Conservation (phyloP, 1,140 invertebrate species). For the Pseudomyrmex pallidus region DNA sequence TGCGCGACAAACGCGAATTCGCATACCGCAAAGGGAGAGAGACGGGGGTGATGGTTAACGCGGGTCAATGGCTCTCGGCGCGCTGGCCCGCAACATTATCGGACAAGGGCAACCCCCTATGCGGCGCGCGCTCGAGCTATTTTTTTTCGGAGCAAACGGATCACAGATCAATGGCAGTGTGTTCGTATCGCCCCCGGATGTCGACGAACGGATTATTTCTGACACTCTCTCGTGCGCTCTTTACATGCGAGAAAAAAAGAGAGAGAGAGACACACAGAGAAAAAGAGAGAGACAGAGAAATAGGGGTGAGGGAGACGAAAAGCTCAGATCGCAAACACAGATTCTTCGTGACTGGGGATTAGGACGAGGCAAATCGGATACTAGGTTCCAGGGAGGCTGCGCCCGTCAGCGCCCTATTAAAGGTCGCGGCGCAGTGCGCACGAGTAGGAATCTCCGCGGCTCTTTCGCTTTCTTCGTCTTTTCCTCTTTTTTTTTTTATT, state of each 20-base stretch:
- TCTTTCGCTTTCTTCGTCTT: slow-evolving; percentile 15
- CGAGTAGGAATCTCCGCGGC: slow-evolving; percentile 41
- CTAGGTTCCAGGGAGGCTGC: slow-evolving; percentile 73
- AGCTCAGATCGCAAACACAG: slow-evolving; percentile 44
- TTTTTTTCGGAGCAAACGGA: slow-evolving; percentile 25
- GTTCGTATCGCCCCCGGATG: background rate
- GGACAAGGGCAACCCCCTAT: slow-evolving; percentile 38
- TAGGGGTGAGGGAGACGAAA: background rate
- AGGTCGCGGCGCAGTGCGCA: slow-evolving; percentile 76
- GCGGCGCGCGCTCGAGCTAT: background rate
- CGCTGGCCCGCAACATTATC: slow-evolving; percentile 23
- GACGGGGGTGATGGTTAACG: slow-evolving; percentile 47
- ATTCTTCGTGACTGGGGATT: slow-evolving; percentile 55
- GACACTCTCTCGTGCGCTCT: background rate
- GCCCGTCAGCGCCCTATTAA: slow-evolving; percentile 70
- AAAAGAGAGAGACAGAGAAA: background rate
- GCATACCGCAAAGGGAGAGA: background rate
- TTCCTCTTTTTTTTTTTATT: background rate
- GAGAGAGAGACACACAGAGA: background rate
- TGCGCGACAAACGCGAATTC: slow-evolving; percentile 1
- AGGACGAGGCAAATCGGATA: slow-evolving; percentile 58
- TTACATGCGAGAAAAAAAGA: background rate
- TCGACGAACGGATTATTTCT: slow-evolving; percentile 15
- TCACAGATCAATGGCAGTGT: slow-evolving; percentile 47
- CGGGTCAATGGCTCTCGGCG: slow-evolving; percentile 48